Evolutionary conservation across 2,888 invertebrate species (phyloP).

Genomic region (Drosophila formosana): DNA sequence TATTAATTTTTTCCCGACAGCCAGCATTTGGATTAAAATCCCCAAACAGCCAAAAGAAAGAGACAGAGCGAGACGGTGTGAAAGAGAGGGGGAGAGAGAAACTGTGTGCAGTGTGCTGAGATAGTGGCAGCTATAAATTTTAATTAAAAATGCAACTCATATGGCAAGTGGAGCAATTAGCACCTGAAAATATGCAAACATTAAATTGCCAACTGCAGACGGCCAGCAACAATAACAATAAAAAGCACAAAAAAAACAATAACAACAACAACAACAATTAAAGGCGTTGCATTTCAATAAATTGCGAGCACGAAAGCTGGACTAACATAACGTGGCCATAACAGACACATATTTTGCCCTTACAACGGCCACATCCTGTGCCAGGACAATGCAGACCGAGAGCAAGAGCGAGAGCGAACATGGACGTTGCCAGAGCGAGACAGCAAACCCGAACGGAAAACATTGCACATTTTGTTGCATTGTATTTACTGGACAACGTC

Average conservation of each 20-base stretch:
- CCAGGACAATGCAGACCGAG: slow-evolving; percentile 24
- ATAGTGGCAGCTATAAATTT: slow-evolving; percentile 74
- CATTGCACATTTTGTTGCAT: slow-evolving; percentile 76
- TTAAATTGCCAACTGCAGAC: slow-evolving; percentile 80
- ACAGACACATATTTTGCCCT: slow-evolving; percentile 84
- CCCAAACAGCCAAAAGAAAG: not conserved
- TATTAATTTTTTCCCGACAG: slow-evolving; percentile 76
- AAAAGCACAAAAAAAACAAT: not conserved
- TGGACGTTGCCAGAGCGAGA: slow-evolving; percentile 45
- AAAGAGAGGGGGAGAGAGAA: not conserved
- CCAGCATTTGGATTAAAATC: slow-evolving; percentile 51
- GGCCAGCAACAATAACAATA: slow-evolving; percentile 23
- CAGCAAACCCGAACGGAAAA: slow-evolving; percentile 63
- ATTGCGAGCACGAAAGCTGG: slow-evolving; percentile 54
- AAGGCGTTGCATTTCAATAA: slow-evolving; percentile 72
- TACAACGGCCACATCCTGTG: slow-evolving; percentile 78
- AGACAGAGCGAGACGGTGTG: not conserved
- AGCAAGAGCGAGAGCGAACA: not conserved
- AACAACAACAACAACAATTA: slow-evolving; percentile 25
- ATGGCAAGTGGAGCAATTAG: slow-evolving; percentile 84
- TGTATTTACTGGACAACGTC: slow-evolving; percentile 56
- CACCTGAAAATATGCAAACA: slow-evolving; percentile 85
- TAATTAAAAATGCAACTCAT: slow-evolving; percentile 84
- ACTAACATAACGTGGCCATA: slow-evolving; percentile 82
- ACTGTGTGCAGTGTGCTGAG: slow-evolving; percentile 6